phyloP scores from a whole-genome alignment of 2,113 vertebrate genomes.

The Sardina pilchardus region DNA sequence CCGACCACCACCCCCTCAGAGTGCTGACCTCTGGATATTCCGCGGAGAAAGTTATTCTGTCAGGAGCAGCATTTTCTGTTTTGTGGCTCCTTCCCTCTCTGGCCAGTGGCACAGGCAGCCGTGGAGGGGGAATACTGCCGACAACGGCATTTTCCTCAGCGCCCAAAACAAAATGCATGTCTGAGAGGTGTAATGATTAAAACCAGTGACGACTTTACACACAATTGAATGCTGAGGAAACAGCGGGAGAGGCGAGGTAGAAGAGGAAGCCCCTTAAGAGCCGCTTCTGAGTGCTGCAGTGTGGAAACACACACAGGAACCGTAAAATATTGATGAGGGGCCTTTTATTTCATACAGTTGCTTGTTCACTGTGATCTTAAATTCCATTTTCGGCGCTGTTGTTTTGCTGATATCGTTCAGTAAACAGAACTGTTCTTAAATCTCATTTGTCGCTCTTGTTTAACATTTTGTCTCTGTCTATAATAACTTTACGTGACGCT shows the following conservation, averaged over 20 bases:
- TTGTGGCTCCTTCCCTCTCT: constrained; percentile 23
- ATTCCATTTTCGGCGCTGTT: not conserved
- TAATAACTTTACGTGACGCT: not conserved
- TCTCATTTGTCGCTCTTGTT: not conserved
- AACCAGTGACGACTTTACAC: constrained; percentile 28
- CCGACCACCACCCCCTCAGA: constrained; percentile 7
- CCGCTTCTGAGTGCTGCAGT: not conserved
- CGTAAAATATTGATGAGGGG: not conserved
- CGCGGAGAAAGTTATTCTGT: constrained; percentile 57
- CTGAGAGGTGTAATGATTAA: constrained; percentile 39
- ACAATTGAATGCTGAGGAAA: constrained; percentile 7
- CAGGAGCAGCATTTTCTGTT: constrained; percentile 49
- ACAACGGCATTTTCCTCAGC: constrained; percentile 23
- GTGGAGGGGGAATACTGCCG: constrained; percentile 21
- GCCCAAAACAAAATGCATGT: constrained; percentile 16
- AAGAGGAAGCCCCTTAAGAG: not conserved
- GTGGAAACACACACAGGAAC: not conserved
- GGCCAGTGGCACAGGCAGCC: constrained; percentile 39
- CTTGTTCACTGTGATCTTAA: not conserved
- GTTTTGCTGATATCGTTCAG: not conserved
- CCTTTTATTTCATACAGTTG: not conserved
- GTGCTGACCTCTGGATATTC: constrained; percentile 58
- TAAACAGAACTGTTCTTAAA: not conserved
- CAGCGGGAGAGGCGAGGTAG: not conserved
- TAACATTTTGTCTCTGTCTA: not conserved